Base-by-base conservation (phyloP, 2,797 vertebrate species). In the Octomys mimax region DNA sequence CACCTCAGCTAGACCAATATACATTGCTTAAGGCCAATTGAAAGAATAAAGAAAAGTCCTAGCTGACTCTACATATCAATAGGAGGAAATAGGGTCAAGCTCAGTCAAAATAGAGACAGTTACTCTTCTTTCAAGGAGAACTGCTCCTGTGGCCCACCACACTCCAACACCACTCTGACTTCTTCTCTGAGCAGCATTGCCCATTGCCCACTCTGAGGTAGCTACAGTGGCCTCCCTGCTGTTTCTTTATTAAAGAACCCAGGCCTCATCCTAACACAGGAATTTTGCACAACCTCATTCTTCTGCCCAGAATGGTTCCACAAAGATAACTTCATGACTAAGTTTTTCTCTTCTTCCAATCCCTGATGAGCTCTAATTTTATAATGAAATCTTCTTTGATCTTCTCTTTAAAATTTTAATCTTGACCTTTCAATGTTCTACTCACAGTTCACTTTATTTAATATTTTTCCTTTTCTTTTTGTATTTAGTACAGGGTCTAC, bases 351-450 rank as follows among this genome's bases (percentile, higher is more conserved):
- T 54, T 52, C 11, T 94, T 82, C 26, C n/a, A 78, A 26, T 85
- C 12, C 33, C 85, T 73, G 73, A 33, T 91, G 31, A 85, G 78
- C 59, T 61, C 10, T 61, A 73, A 71, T 66, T 86, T 90, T 94
- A n/a, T 18, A 84, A 26, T 64, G 61, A 64, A 71, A 14, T 87
- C 19, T 85, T 88, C 62, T 12, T 26, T 75, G 28, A 62, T 22
- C n/a, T 46, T 22, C n/a, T 46, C 36, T 91, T 96, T 68, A 87
- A 77, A 80, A 52, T 21, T 68, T 54, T 73, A 42, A 79, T 79
- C 46, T 91, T 79, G 64, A 73, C 49, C 28, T 91, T 12, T 71
- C 5, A 36, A 28, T 64, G 28, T 42, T 84, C 70, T 52, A 46
- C 66, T 36, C 62, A 46, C 18, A 70, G 7, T 70, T 49, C 49